Percentiles rank a stretch among this genome's conserved stretches.
Conservation (phyloP, 1,140 invertebrate species). For the Palaemon carinicauda region DNA sequence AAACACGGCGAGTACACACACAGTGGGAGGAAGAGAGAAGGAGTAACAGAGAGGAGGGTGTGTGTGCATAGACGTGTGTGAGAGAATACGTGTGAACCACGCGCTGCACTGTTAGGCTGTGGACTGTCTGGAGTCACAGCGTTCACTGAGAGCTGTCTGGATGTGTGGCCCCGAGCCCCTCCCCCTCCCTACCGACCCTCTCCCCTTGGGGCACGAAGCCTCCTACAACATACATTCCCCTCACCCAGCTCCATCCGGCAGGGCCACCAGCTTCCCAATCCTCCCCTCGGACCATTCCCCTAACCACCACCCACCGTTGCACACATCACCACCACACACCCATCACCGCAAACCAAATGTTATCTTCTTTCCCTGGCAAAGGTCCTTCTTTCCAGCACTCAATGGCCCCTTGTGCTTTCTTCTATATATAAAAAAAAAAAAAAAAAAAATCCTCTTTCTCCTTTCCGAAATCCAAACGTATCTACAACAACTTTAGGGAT, state of each 20-base stretch:
- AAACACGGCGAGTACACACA: background rate
- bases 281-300: background rate
- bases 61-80: conserved; percentile 48
- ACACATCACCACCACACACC: conserved; percentile 7
- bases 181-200: background rate
- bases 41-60: conserved; percentile 39
- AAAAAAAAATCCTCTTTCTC: no score
- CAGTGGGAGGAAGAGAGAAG: conserved; percentile 40
- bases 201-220: background rate
- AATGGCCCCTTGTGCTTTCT: no score
- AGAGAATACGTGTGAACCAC: conserved; percentile 27
- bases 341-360: conserved; percentile 38
- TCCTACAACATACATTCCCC: background rate
- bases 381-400: background rate
- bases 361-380: background rate
- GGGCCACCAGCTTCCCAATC: background rate
- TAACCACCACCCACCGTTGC: conserved; percentile 5
- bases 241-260: background rate
- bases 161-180: conserved; percentile 4
- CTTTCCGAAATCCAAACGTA: no score
- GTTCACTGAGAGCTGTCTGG: conserved; percentile 51
- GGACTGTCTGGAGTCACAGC: conserved; percentile 54
- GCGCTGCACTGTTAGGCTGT: conserved; percentile 47
- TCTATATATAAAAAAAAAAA: no score
- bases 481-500: no score